Base-by-base conservation (phyloP, 2,888 invertebrate genomes). In the Dastarcus helophoroides region DNA sequence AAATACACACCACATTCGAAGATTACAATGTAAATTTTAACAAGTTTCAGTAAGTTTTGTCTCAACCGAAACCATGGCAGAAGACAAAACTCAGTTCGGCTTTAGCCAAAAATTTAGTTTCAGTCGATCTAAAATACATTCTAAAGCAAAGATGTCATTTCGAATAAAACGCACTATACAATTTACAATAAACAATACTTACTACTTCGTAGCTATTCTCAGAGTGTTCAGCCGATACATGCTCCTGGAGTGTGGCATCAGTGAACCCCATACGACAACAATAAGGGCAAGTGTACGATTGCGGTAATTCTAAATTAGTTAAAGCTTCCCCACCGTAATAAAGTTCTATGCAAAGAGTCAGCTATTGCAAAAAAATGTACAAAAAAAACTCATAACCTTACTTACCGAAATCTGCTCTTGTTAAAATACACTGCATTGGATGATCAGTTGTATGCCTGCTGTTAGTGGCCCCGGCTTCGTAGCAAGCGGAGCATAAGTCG, bases 351-450 rank as follows among this genome's bases (percentile, higher is more conserved):
- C 63, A 39, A 33, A 13, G n/a, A 27, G 15, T 21, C 9, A 14
- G 17, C 19, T 24, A 15, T 12, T 7, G 10, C n/a, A 10, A 23
- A 23, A 12, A n/a, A 8, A 22, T 22, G 11, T 23, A 8, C 4
- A 2, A 9, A 23, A 23, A 12, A 8, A 17, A 7, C 19, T 17
- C 6, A 17, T 17, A 17, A 17, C n/a, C 6, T 17, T 21, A 40
- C 65, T 70, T 65, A 86, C 86, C 94, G 73, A 88, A 93, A 69
- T 97, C 97, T 63, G 86, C 78, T 65, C 91, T 76, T 48, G 95
- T 94, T 57, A 97, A 76, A 54, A 97, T 94, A 65, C 95, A 95
- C 70, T 98, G 97, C 88, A 98, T 91, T 36, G 97, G 91, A 69
- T 98, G 97, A 64, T 93, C 91, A 51, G 84, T 81, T 47, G 86